Base-by-base conservation (phyloP, 2,113 vertebrate species). In the Tragelaphus strepsiceros region DNA sequence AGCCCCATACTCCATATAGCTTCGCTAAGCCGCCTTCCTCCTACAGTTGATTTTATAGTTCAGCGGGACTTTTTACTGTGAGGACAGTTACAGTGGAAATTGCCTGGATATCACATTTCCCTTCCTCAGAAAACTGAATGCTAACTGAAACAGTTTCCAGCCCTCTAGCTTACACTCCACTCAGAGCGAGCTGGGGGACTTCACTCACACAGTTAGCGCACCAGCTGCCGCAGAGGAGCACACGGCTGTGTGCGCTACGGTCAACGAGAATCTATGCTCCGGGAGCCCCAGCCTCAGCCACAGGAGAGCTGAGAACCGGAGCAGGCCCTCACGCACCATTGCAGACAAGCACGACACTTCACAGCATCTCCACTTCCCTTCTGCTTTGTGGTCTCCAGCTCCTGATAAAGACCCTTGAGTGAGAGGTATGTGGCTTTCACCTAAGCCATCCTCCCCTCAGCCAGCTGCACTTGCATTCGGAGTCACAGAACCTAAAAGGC, bases 141-240 rank as follows among this genome's bases (percentile, higher is more conserved):
- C 12, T 56, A 71, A 49, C 61, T 5, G 61, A 78, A 92, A 96
- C n/a, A 26, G 0, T 87, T 95, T 89, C 74, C 32, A 46, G 61
- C 32, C 32, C 53, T 90, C 49, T 56, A 61, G 43, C 10, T 67
- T 90, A 35, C 64, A 88, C 6, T 46, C 21, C 35, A n/a, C 67
- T 90, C 67, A 91, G 14, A 74, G 78, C 13, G 58, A 88, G 46
- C 13, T 6, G 61, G 3, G 5, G 2, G 1, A 8, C 61, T 89
- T 88, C 81, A 96, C 61, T 94, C 61, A 97, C 17, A 56, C 46
- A 93, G 74, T 62, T 91, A 92, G 98, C 24, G 5, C 13, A 56
- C 90, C 77, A 88, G 56, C 95, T 97, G 81, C 62, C 62, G 62
- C 1, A 4, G 71, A 80, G 4, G 28, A 97, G 62, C 35, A 71